phyloP scores from a whole-genome alignment of 2,113 vertebrate species.

The Bathybates hornii region DNA sequence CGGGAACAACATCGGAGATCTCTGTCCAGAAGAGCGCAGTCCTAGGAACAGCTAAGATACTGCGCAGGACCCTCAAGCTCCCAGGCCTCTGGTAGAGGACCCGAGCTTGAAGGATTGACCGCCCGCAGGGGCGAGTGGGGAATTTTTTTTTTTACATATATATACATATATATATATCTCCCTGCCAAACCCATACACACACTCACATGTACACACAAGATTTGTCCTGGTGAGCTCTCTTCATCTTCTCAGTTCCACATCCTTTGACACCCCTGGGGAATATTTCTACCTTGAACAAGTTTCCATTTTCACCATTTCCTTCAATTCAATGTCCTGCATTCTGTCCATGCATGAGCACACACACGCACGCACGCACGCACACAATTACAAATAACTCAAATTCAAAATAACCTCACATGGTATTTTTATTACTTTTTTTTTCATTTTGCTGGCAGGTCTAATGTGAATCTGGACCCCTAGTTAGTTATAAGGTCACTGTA shows the following conservation, averaged over 20 bases:
- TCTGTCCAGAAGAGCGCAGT: too few relatives aligned
- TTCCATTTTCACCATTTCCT: conserved; percentile 43
- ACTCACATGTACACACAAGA: neutral
- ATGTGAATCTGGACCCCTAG: neutral
- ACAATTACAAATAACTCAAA: neutral
- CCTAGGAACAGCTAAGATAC: too few relatives aligned
- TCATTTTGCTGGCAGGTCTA: neutral
- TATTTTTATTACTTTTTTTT: neutral
- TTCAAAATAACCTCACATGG: neutral
- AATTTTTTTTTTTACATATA: too few relatives aligned
- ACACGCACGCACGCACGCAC: neutral
- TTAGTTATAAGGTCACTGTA: neutral
- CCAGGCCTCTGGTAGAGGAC: too few relatives aligned
- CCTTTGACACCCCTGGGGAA: neutral
- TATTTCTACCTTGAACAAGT: conserved; percentile 6
- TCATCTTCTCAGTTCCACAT: conserved; percentile 30
- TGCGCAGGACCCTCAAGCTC: too few relatives aligned
- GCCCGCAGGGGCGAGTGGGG: too few relatives aligned
- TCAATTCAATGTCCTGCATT: neutral
- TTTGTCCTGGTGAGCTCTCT: neutral
- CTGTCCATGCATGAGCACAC: neutral
- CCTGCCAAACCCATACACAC: neutral
- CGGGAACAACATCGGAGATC: too few relatives aligned
- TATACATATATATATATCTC: too few relatives aligned
- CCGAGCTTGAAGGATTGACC: too few relatives aligned